phyloP scores from a whole-genome alignment of 2,888 invertebrate species.

The Dasysyrphus tricinctus region DNA sequence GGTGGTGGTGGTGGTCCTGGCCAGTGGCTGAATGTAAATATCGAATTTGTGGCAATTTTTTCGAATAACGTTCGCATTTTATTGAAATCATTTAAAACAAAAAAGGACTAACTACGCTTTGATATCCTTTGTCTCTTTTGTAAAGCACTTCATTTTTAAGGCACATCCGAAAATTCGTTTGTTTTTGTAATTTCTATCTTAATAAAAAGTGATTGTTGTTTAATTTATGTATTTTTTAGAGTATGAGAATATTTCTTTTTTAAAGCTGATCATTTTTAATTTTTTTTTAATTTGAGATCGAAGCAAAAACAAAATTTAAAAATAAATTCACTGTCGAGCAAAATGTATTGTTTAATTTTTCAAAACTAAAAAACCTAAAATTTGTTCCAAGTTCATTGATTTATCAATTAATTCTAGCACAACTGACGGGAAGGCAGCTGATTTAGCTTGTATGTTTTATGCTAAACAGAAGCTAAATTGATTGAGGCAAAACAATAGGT shows the following conservation, averaged over 20 bases:
- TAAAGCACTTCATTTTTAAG: slow-evolving; percentile 68
- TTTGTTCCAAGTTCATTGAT: slow-evolving; percentile 42
- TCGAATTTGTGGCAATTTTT: slow-evolving; percentile 40
- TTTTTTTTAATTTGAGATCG: neutral
- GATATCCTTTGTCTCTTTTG: slow-evolving; percentile 26
- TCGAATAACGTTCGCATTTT: slow-evolving; percentile 70
- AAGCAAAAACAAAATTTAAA: neutral
- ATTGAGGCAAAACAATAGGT: slow-evolving; percentile 26
- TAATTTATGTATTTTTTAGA: neutral
- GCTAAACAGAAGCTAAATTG: slow-evolving; percentile 36
- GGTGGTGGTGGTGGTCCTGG: slow-evolving; percentile 1
- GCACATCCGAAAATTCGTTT: slow-evolving; percentile 52
- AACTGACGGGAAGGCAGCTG: neutral
- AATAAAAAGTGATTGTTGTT: neutral
- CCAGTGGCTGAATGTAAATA: slow-evolving; percentile 52
- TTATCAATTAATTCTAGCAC: slow-evolving; percentile 52
- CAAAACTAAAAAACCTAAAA: neutral
- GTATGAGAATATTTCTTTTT: neutral
- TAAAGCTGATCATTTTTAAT: neutral
- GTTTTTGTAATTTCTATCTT: slow-evolving; percentile 7
- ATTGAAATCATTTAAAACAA: slow-evolving; percentile 51
- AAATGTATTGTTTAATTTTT: slow-evolving; percentile 2
- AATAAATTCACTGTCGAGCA: neutral
- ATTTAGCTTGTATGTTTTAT: neutral
- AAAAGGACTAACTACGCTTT: slow-evolving; percentile 6